These are phyloP conservation scores for Cyphomyrus discorhynchus DNA, from an alignment of 2,113 vertebrate genomes.

Conservation along the genomic window DNA sequence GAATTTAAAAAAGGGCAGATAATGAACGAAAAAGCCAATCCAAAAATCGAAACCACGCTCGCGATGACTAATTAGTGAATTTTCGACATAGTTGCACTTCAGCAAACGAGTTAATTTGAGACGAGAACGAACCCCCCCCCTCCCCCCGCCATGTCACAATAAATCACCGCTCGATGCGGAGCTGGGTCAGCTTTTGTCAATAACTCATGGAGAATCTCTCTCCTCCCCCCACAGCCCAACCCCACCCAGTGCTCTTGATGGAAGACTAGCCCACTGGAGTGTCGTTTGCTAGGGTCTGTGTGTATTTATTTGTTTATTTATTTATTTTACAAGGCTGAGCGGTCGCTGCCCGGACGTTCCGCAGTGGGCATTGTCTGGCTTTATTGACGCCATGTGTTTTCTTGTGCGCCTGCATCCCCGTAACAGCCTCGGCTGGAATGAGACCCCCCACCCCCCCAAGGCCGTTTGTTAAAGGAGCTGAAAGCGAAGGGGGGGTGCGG, in stretches of 20 bases:
- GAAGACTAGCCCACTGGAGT: background rate
- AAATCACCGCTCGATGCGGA: background rate
- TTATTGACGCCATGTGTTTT: background rate
- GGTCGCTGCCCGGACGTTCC: background rate
- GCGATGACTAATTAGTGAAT: background rate
- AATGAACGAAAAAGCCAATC: background rate
- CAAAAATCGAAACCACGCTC: background rate
- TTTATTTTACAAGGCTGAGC: background rate
- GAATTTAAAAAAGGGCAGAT: background rate
- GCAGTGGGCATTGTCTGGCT: background rate
- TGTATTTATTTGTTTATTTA: background rate
- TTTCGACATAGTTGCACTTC: background rate
- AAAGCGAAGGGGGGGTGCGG: background rate
- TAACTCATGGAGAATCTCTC: background rate
- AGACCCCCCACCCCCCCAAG: background rate
- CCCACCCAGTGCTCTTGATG: background rate
- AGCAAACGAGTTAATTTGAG: conserved; percentile 3
- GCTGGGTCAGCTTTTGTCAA: conserved; percentile 3
- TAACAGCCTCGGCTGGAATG: background rate
- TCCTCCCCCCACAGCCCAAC: background rate
- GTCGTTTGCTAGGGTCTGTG: background rate
- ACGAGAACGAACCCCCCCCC: background rate
- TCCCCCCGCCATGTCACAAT: background rate
- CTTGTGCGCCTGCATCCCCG: background rate
- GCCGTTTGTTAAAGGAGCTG: background rate